Evolutionary conservation across 1,140 invertebrate genomes (phyloP).

Genomic region (Pseudomyrmex pallidus): DNA sequence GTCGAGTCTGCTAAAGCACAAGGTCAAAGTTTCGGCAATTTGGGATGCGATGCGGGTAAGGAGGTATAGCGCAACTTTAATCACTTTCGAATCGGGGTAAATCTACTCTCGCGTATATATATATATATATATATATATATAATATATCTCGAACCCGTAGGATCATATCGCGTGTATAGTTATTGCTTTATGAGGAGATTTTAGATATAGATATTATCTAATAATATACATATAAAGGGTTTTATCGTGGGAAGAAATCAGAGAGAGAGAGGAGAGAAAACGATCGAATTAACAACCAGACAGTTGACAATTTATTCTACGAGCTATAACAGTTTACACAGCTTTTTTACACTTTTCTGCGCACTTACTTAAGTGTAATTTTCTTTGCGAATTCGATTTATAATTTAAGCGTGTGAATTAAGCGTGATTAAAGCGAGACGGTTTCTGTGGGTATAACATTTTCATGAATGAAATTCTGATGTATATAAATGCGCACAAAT

Average conservation of each 20-base stretch:
- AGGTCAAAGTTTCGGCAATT: conserved; percentile 57
- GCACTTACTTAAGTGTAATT: neutral
- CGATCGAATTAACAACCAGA: conserved; percentile 29
- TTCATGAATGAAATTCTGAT: neutral
- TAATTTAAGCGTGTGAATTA: no score
- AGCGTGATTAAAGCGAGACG: no score
- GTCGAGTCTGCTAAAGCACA: conserved; percentile 54
- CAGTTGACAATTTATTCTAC: conserved; percentile 18
- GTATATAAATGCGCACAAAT: conserved; percentile 16
- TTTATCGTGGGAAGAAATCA: neutral
- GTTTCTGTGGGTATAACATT: neutral
- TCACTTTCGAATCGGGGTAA: conserved; percentile 55
- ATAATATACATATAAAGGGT: neutral
- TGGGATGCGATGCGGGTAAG: conserved; percentile 57
- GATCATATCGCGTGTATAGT: conserved; percentile 29
- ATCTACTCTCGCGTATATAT: conserved; percentile 25
- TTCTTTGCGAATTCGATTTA: neutral
- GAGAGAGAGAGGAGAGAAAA: neutral
- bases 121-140: conserved; percentile 2
- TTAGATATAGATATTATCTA: no score
- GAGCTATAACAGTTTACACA: conserved; percentile 5
- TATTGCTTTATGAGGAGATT: conserved; percentile 42
- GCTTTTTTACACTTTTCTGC: neutral
- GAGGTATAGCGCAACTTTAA: conserved; percentile 56
- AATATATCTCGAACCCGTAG: conserved; percentile 33